Conservation (phyloP, 2,797 vertebrate genomes). For the Sus cebifrons region DNA sequence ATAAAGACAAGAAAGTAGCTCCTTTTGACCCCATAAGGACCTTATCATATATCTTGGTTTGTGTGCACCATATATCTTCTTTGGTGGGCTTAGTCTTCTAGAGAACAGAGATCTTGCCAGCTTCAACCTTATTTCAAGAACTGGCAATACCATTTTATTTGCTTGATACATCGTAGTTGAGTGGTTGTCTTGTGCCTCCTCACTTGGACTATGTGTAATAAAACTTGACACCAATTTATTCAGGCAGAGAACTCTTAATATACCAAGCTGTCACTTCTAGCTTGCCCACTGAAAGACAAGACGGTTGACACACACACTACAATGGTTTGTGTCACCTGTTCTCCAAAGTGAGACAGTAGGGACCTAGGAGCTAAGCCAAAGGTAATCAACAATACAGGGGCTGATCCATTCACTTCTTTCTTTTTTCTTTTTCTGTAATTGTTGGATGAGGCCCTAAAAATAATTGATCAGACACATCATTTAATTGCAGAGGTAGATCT, state of each 20-base stretch:
- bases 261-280: constrained; percentile 76
- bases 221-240: constrained; percentile 81
- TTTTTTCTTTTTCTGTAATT: constrained; percentile 12
- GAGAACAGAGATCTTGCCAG: constrained; percentile 13
- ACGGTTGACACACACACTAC: constrained; percentile 46
- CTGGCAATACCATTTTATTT: constrained; percentile 19
- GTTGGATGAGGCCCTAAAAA: constrained; percentile 43
- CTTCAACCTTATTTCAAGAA: constrained; percentile 56
- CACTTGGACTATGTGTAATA: constrained; percentile 72
- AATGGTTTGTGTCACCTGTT: constrained; percentile 71
- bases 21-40: constrained; percentile 22
- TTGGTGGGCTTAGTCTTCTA: constrained; percentile 10
- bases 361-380: constrained; percentile 38
- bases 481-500: not conserved
- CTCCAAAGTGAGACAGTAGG: constrained; percentile 59
- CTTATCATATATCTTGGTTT: not conserved
- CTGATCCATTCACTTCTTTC: not conserved
- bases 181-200: constrained; percentile 57
- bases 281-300: constrained; percentile 78
- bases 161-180: constrained; percentile 49
- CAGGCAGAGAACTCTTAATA: constrained; percentile 75
- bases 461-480: constrained; percentile 30
- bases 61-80: constrained; percentile 6
- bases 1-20: constrained; percentile 39
- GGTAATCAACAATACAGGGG: not conserved